Evolutionary conservation across 2,113 vertebrate species (phyloP), one percentile per base, ranked within the genome.

Genomic region (Dicaeum eximium): DNA sequence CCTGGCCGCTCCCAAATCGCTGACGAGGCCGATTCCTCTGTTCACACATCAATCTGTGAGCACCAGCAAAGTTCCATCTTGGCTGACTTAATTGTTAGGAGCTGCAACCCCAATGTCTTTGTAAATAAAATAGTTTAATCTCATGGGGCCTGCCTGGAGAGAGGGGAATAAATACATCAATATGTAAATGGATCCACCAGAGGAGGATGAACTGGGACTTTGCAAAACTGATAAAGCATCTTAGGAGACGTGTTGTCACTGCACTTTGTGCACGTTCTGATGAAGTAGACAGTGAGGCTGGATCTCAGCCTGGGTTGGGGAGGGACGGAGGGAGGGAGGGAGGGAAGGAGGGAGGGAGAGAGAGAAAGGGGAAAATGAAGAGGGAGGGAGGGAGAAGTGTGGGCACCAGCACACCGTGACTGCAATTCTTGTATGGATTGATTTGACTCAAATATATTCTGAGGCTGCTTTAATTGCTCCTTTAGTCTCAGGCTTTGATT

Each of bases 361-460:
- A n/a, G n/a, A n/a, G n/a, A n/a, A n/a, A n/a, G n/a, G n/a, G n/a
- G n/a, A n/a, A n/a, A n/a, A n/a, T n/a, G n/a, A n/a, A 38, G 38
- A 38, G 38, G 72, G 30, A 38, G 38, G 38, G 38, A 38, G 38
- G 62, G 80, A 97, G 91, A 60, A 85, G 35, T 25, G 79, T 80
- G 79, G 93, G 95, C 85, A 90, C 1, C 4, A 77, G 65, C 6
- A 4, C 94, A 74, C 93, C 4, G 27, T 93, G 83, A 88, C 84
- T 87, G 78, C 97, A 96, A 97, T 88, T 83, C 87, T 90, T 92
- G 92, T 72, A 20, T 57, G 88, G 83, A 93, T 78, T 96, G 96
- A 96, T 97, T 93, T 95, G 94, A 85, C 94, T 97, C 86, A 94
- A 97, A 97, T 95, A 64, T 94, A 97, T 97, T 96, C 96, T 4